Evolutionary conservation across 2,888 invertebrate species (phyloP).

Genomic region (Hydroisotoma schaefferi): DNA sequence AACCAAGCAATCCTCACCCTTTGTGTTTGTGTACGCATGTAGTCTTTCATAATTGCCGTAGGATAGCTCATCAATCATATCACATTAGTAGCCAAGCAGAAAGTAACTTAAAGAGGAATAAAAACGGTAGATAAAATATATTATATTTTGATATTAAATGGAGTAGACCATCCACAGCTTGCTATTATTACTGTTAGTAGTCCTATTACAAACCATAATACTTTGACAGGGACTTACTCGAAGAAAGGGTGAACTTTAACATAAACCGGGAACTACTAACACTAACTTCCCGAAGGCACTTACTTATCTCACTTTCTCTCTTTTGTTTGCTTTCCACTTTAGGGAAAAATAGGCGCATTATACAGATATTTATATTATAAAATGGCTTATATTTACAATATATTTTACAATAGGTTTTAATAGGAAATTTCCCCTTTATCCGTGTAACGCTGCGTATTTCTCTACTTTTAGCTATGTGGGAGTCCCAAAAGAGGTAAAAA

Average conservation of each 20-base stretch:
- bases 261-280: conserved; percentile 5
- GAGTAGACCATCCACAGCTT: too few species aligned
- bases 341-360: background rate
- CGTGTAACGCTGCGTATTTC: too few species aligned
- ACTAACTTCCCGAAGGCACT: conserved; percentile 14
- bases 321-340: conserved; percentile 15
- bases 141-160: too few species aligned
- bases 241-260: conserved; percentile 15
- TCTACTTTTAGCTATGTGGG: too few species aligned
- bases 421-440: too few species aligned
- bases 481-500: too few species aligned
- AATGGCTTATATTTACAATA: too few species aligned
- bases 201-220: too few species aligned
- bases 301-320: conserved; percentile 14
- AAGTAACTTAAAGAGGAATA: conserved; percentile 9
- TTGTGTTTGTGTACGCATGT: conserved; percentile 19
- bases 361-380: too few species aligned
- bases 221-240: conserved; percentile 5
- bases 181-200: too few species aligned
- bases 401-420: too few species aligned
- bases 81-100: conserved; percentile 32
- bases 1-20: too few species aligned
- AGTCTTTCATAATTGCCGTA: conserved; percentile 28
- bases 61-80: conserved; percentile 41
- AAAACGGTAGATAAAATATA: background rate